Conservation (phyloP, 2,888 invertebrate genomes). For the Xestia c-nigrum region DNA sequence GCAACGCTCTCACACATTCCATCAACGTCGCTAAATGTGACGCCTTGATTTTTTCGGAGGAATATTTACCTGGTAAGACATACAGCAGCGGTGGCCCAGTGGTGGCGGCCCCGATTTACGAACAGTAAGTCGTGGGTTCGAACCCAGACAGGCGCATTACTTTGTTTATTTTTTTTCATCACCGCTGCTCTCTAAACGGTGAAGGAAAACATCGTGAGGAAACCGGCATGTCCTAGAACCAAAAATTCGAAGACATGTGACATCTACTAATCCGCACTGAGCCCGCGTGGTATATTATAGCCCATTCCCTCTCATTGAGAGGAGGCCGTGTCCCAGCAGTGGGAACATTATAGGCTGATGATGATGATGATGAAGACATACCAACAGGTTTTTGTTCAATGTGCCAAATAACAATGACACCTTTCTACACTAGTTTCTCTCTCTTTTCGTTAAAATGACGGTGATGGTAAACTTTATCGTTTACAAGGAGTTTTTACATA, state of each 20-base stretch:
- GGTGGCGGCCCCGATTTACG: neutral
- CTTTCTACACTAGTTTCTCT: neutral
- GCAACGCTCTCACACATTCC: slow-evolving; percentile 96
- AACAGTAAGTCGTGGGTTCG: no score
- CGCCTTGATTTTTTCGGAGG: slow-evolving; percentile 95
- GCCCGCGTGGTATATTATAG: no score
- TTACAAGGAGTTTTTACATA: neutral
- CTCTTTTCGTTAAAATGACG: neutral
- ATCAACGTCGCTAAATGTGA: slow-evolving; percentile 96
- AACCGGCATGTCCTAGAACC: no score
- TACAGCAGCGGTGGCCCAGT: no score
- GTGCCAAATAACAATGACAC: neutral
- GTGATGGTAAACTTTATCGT: neutral
- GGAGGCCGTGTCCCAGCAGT: no score
- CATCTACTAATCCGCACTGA: no score
- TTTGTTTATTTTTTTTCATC: neutral
- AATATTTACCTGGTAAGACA: slow-evolving; percentile 91
- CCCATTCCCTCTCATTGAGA: no score
- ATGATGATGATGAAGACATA: no score
- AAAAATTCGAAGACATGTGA: no score
- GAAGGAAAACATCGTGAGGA: no score
- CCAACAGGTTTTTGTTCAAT: slow-evolving; percentile 37
- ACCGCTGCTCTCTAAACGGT: neutral
- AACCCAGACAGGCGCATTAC: no score
- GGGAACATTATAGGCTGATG: no score